Evolutionary conservation across 1,140 invertebrate genomes (phyloP), one percentile per base, ranked within the genome.

Genomic region (Conopomorpha cramerella): DNA sequence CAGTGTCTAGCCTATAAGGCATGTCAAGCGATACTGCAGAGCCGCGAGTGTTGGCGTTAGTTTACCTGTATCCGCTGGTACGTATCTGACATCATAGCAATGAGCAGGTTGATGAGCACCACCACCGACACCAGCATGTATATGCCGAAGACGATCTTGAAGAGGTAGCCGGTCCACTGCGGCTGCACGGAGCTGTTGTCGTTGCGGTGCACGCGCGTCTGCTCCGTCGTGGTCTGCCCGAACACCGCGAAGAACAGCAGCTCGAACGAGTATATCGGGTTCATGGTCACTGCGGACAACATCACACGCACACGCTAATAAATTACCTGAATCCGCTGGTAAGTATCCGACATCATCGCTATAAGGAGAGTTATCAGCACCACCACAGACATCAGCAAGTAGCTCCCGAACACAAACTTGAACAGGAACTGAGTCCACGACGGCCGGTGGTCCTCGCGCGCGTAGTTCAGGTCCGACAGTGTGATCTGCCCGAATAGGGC

Each of bases 1-100:
- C n/a, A n/a, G n/a, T n/a, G n/a, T n/a, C n/a, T n/a, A n/a, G n/a
- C n/a, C n/a, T n/a, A n/a, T n/a, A n/a, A n/a, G n/a, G n/a, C n/a
- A n/a, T n/a, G n/a, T n/a, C n/a, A n/a, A n/a, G n/a, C n/a, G n/a
- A n/a, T n/a, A n/a, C n/a, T n/a, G 4, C 12, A 4, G 28, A 13
- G 14, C 8, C 13, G 30, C 8, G 8, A 15, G 18, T 12, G 33
- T 77, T n/a, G n/a, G n/a, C n/a, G n/a, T n/a, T n/a, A n/a, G n/a
- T n/a, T n/a, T 85, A 88, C 92, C 83, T 98, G 89, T 66, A 99
- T 99, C 55, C 96, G 84, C 72, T 99, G 96, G 79, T 99, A 99
- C 16, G 97, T 99, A 82, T 99, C 96, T 60, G 94, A 96, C 96
- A 99, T 99, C 97, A 99, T 99, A 82, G 97, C 97, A 85, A 99